Evolutionary conservation across 30 jellyfish, hydroid and myxozoan species (phyloP).

Genomic region (Chironex yamaguchii): DNA sequence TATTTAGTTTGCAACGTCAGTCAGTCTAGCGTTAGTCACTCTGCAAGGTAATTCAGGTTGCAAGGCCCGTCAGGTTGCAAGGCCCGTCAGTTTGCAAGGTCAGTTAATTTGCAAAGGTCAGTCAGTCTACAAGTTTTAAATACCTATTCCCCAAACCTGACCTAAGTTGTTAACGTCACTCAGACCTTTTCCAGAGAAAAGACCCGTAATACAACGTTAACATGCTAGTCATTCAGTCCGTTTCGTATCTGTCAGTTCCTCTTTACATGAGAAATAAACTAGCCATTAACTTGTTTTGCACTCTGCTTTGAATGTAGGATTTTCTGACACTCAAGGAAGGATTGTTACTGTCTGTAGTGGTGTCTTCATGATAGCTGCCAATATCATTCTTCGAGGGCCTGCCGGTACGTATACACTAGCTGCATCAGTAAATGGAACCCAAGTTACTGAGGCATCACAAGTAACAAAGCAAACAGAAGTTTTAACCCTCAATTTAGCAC

Average conservation of each 20-base stretch:
- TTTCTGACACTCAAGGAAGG: constrained; percentile 60
- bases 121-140: no score
- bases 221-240: no score
- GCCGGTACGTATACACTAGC: constrained; percentile 82
- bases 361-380: constrained; percentile 79
- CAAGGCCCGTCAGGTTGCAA: no score
- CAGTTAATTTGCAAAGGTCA: no score
- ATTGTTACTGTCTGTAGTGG: constrained; percentile 87
- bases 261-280: not conserved
- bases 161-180: no score
- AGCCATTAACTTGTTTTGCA: not conserved
- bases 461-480: constrained; percentile 15
- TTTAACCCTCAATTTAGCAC: constrained; percentile 75
- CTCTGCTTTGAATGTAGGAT: constrained; percentile 48
- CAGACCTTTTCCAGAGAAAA: no score
- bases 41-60: no score
- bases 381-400: constrained; percentile 80
- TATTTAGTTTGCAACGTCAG: no score
- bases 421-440: constrained; percentile 51
- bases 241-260: not conserved
- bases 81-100: no score
- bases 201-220: no score
- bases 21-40: no score
- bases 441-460: constrained; percentile 45
- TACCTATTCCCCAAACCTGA: no score